A percentile compares a stretch with the other conserved stretches of the same genome.
Evolutionary conservation across 2,888 invertebrate genomes (phyloP).

Genomic region (Acanthococcus lagerstroemiae): DNA sequence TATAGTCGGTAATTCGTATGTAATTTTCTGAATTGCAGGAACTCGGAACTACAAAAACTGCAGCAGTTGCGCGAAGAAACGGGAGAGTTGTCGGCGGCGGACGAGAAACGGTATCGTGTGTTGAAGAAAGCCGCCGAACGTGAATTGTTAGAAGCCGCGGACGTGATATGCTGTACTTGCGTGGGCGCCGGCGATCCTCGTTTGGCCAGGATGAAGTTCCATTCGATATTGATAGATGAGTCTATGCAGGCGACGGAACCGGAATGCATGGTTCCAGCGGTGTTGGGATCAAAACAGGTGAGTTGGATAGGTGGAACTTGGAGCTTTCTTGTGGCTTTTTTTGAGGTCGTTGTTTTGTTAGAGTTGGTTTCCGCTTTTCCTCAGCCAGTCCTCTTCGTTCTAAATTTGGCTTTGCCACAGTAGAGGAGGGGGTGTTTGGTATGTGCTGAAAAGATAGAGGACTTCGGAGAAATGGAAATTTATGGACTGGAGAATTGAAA

Average conservation of each 20-base stretch:
- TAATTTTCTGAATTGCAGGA: slow-evolving; percentile 33
- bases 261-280: slow-evolving; percentile 98
- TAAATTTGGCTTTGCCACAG: no score
- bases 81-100: slow-evolving; percentile 89
- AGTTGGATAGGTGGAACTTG: no score
- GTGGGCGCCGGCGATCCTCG: slow-evolving; percentile 97
- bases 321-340: background rate
- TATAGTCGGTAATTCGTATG: background rate
- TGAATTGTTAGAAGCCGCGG: slow-evolving; percentile 85
- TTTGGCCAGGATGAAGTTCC: slow-evolving; percentile 84
- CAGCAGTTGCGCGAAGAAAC: slow-evolving; percentile 97
- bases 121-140: slow-evolving; percentile 85
- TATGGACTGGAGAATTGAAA: no score
- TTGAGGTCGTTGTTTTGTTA: background rate
- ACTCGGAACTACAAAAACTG: slow-evolving; percentile 85
- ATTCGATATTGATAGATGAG: slow-evolving; percentile 93
- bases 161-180: slow-evolving; percentile 98
- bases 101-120: slow-evolving; percentile 86
- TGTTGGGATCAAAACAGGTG: slow-evolving; percentile 85
- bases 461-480: no score
- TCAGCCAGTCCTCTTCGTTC: no score
- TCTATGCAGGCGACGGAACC: slow-evolving; percentile 96
- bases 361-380: no score
- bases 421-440: no score
- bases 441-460: no score